These are phyloP conservation scores for Ameiurus melas DNA, from an alignment of 2,113 vertebrate species.

Conservation along the genomic window DNA sequence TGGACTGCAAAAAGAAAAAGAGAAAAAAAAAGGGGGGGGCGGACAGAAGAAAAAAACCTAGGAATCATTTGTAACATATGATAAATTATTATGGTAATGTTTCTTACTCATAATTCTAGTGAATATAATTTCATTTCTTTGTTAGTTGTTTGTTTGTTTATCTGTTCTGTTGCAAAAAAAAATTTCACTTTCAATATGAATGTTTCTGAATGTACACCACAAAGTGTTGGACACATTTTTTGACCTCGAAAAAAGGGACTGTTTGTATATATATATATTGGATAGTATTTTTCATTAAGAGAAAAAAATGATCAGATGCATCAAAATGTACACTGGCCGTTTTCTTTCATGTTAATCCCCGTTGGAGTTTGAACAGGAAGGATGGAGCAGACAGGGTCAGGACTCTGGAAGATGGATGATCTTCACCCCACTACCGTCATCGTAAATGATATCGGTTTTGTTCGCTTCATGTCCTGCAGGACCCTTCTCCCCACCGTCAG, in stretches of 20 bases:
- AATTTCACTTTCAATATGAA: conserved; percentile 68
- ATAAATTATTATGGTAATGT: conserved; percentile 83
- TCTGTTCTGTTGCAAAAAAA: conserved; percentile 33
- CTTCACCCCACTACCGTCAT: neutral
- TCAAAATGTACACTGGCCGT: conserved; percentile 70
- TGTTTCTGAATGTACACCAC: conserved; percentile 77
- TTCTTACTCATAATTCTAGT: conserved; percentile 85
- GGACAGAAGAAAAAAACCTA: conserved; percentile 56
- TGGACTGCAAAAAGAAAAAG: conserved; percentile 66
- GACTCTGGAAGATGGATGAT: conserved; percentile 14
- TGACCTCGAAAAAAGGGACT: conserved; percentile 54
- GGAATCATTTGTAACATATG: conserved; percentile 86
- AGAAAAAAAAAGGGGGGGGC: conserved; percentile 21
- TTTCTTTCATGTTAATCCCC: conserved; percentile 72
- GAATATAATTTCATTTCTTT: conserved; percentile 60
- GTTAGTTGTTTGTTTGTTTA: conserved; percentile 45
- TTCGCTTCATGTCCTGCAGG: neutral
- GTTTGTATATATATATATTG: conserved; percentile 60
- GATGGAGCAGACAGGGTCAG: conserved; percentile 25
- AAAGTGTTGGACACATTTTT: conserved; percentile 66
- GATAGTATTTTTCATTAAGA: conserved; percentile 56
- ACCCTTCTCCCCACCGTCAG: conserved; percentile 19
- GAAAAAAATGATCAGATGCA: conserved; percentile 66
- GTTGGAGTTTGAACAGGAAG: conserved; percentile 67
- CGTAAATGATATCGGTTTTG: neutral